Evolutionary conservation across 1,140 invertebrate species (phyloP), one percentile per base, ranked within the genome.

Genomic region (Aphaenogaster ashmeadi): DNA sequence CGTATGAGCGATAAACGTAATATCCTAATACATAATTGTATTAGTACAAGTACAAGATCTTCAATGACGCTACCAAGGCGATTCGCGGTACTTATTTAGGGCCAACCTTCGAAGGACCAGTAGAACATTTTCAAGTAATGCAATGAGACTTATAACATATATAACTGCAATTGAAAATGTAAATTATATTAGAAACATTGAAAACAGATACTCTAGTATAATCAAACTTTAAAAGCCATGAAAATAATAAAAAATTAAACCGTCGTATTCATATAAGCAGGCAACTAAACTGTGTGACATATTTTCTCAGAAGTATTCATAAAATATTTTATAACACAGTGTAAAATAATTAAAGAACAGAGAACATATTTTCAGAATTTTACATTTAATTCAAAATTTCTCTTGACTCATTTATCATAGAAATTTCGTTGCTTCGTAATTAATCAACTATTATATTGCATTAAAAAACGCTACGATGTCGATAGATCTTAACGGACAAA

Each of bases 11-110:
- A 27, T 27, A 58, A 33, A 38, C 13, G 13, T 56, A 50, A 71
- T 44, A 44, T 21, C 41, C 47, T 9, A 27, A 62, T 74, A 11
- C 5, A 38, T 60, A 44, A 74, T 94, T 95, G 84, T 91, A 27
- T 27, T 27, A 97, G 97, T 96, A 96, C 90, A 98, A 98, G 94
- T 97, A 97, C 87, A 97, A 97, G 94, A 92, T 97, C 60, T 94
- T 97, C 62, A 96, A 97, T 93, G 95, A 96, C 41, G 93, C 93
- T 0, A 97, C 96, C 2, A 97, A 96, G 88, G 96, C 96, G 95
- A 97, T 96, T 47, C 92, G 97, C 67, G 95, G 96, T 62, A 97
- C 97, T 18, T 94, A 97, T 58, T 94, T 97, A 50, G 97, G 97
- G 3, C 97, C 97, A 56, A 96, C 96, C 11, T 97, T 96, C 95